A percentile compares a stretch with the other conserved stretches of the same genome.
Evolutionary conservation across 1,140 invertebrate species (phyloP).

Genomic region (Drosophila elegans): DNA sequence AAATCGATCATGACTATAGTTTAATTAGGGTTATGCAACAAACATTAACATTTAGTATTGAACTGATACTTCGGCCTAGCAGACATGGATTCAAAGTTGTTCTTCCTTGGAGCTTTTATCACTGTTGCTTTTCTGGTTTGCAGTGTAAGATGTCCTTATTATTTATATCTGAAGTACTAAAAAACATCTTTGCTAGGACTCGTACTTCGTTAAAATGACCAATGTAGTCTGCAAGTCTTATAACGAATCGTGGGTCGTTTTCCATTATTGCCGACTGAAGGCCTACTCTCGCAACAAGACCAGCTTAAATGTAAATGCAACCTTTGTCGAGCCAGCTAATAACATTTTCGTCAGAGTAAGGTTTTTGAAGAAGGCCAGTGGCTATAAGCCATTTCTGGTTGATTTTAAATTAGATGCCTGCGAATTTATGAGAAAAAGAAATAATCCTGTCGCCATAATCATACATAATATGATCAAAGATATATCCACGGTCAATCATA

Average conservation of each 20-base stretch:
- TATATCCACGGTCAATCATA: constrained; percentile 56
- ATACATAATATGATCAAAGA: constrained; percentile 40
- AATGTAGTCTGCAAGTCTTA: constrained; percentile 27
- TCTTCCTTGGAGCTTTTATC: too few species aligned
- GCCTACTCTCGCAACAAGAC: constrained; percentile 39
- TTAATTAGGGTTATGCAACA: too few species aligned
- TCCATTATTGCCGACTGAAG: constrained; percentile 36
- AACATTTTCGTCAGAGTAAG: constrained; percentile 14
- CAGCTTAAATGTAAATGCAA: constrained; percentile 25
- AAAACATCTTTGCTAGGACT: background rate
- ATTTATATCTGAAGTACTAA: too few species aligned
- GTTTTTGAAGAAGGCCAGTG: constrained; percentile 46
- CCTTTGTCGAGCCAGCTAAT: constrained; percentile 30
- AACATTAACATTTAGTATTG: too few species aligned
- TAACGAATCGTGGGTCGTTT: constrained; percentile 36
- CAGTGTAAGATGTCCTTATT: background rate
- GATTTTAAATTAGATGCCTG: constrained; percentile 50
- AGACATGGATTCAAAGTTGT: too few species aligned
- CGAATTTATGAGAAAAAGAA: constrained; percentile 26
- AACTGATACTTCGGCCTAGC: too few species aligned
- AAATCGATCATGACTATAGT: too few species aligned
- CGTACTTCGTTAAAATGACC: constrained; percentile 19
- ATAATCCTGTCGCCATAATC: constrained; percentile 41
- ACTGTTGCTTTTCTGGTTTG: background rate
- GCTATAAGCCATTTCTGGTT: constrained; percentile 54